Evolutionary conservation across 2,113 vertebrate species (phyloP).

Genomic region (Zosterops hypoxanthus): DNA sequence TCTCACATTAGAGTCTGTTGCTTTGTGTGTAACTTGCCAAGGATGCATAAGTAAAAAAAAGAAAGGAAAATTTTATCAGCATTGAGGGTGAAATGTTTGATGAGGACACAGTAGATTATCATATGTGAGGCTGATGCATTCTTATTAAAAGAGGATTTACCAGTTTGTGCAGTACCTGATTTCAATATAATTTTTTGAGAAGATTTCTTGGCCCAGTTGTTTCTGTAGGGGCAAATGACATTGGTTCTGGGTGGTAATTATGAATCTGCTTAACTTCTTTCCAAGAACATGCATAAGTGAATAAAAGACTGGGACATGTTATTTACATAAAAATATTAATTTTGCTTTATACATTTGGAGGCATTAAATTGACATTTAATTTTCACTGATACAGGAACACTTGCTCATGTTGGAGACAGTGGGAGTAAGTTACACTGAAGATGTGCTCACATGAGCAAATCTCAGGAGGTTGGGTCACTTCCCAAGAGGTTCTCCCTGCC

Average conservation of each 20-base stretch:
- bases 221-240: background rate
- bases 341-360: background rate
- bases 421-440: background rate
- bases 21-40: background rate
- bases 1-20: background rate
- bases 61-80: background rate
- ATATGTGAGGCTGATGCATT: background rate
- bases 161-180: background rate
- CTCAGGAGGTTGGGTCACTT: background rate
- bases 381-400: background rate
- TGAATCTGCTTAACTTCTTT: background rate
- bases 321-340: background rate
- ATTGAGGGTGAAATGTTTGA: background rate
- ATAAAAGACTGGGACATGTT: background rate
- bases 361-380: background rate
- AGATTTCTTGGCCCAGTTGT: background rate
- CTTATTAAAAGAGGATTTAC: background rate
- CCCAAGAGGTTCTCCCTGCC: background rate
- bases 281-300: background rate
- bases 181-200: background rate
- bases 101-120: background rate
- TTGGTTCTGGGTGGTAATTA: background rate
- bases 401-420: background rate
- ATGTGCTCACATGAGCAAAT: background rate
- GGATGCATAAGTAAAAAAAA: background rate